These are phyloP conservation scores for Gnathonemus echidnorhynchus DNA, from an alignment of 2,113 vertebrate genomes.

Conservation along the genomic window DNA sequence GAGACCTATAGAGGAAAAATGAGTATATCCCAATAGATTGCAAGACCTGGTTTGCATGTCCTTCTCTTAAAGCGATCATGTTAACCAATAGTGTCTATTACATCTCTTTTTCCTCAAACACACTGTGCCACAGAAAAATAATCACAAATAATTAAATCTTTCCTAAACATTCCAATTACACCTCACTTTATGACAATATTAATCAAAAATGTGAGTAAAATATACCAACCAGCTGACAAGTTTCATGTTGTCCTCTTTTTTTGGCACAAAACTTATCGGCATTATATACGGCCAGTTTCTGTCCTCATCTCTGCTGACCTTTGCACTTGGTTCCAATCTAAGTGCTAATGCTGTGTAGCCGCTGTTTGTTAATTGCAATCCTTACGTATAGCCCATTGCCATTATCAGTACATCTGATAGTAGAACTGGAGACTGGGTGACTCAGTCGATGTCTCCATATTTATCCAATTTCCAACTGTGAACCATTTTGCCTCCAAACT, in stretches of 20 bases:
- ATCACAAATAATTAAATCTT: neutral
- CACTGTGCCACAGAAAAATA: neutral
- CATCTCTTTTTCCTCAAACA: neutral
- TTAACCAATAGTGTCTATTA: neutral
- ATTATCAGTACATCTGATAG: neutral
- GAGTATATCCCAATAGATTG: neutral
- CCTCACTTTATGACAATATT: neutral
- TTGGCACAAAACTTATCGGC: neutral
- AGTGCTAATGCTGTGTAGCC: neutral
- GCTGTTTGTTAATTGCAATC: neutral
- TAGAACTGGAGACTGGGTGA: neutral
- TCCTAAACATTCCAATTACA: neutral
- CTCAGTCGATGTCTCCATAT: neutral
- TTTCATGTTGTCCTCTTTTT: neutral
- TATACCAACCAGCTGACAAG: neutral
- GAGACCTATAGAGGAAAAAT: neutral
- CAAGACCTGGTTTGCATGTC: neutral
- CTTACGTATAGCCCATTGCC: neutral
- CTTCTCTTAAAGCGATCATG: neutral
- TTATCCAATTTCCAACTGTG: neutral
- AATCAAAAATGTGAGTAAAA: neutral
- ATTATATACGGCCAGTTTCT: neutral
- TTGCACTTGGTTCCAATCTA: neutral
- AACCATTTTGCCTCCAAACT: neutral
- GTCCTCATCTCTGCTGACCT: neutral